Conservation (phyloP, 2,113 vertebrate genomes). For the Amphiprion percula region DNA sequence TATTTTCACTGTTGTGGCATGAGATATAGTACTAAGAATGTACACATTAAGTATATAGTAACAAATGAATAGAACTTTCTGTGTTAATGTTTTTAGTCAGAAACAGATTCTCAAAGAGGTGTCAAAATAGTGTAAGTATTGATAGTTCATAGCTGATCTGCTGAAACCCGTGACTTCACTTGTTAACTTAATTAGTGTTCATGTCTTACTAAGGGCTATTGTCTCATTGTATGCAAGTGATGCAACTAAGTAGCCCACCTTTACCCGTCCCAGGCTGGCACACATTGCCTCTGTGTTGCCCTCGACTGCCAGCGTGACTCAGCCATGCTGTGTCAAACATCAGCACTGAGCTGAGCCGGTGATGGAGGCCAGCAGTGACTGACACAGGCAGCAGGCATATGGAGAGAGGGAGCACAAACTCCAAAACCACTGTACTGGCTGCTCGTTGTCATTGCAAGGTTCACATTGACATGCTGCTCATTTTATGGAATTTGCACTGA, state of each 20-base stretch:
- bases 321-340: conserved; percentile 56
- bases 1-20: too few relatives aligned
- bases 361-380: conserved; percentile 34
- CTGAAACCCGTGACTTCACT: too few relatives aligned
- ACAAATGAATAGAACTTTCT: too few relatives aligned
- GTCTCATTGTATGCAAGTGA: conserved; percentile 21
- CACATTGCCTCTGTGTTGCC: conserved; percentile 38
- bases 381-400: conserved; percentile 44
- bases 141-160: too few relatives aligned
- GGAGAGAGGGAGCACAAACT: conserved; percentile 13
- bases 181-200: not conserved
- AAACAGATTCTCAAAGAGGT: too few relatives aligned
- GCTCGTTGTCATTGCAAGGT: not conserved
- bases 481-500: conserved; percentile 7
- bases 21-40: too few relatives aligned
- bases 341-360: conserved; percentile 28
- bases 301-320: conserved; percentile 46
- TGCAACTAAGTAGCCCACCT: not conserved
- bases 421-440: not conserved
- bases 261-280: conserved; percentile 30
- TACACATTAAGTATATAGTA: too few relatives aligned
- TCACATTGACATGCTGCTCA: conserved; percentile 15
- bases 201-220: not conserved
- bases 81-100: too few relatives aligned
- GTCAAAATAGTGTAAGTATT: too few relatives aligned